Percentiles rank a stretch among this genome's conserved stretches.
Evolutionary conservation across 2,797 vertebrate species (phyloP).

Genomic region (Pelochelys cantorii): DNA sequence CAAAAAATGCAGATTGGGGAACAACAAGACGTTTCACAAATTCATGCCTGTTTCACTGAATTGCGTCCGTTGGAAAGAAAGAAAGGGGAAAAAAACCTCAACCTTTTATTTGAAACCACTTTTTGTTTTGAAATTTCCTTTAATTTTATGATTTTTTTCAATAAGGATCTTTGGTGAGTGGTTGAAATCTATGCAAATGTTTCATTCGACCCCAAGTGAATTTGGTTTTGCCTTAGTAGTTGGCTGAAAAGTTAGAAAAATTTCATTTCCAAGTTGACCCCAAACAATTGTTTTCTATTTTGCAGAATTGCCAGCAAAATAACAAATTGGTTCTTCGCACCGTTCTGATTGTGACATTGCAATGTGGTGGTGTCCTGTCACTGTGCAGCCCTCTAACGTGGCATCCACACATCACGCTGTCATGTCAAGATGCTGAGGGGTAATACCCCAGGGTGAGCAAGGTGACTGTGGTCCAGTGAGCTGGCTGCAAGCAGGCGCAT

Average conservation of each 20-base stretch:
- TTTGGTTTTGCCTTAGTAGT: not conserved
- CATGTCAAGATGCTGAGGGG: not conserved
- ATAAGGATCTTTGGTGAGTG: not conserved
- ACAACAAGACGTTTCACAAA: not conserved
- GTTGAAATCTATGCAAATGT: not conserved
- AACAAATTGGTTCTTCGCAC: not conserved
- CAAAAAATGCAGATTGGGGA: not conserved
- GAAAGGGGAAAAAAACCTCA: not conserved
- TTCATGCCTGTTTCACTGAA: not conserved
- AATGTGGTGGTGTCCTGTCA: not conserved
- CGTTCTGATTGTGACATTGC: not conserved
- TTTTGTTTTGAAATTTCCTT: not conserved
- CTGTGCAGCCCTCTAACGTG: not conserved
- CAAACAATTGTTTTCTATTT: not conserved
- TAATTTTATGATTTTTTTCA: not conserved
- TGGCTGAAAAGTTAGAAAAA: not conserved
- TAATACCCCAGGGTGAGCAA: not conserved
- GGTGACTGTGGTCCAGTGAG: not conserved
- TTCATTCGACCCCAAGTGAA: not conserved
- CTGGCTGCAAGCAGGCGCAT: rapidly evolving
- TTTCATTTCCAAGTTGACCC: not conserved
- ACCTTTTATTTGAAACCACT: too few species aligned
- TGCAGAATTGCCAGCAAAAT: not conserved
- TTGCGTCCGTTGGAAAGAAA: not conserved
- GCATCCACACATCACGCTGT: not conserved